Evolutionary conservation across 2,888 invertebrate genomes (phyloP), one percentile per base, ranked within the genome.

Genomic region (Odiellus spinosus): DNA sequence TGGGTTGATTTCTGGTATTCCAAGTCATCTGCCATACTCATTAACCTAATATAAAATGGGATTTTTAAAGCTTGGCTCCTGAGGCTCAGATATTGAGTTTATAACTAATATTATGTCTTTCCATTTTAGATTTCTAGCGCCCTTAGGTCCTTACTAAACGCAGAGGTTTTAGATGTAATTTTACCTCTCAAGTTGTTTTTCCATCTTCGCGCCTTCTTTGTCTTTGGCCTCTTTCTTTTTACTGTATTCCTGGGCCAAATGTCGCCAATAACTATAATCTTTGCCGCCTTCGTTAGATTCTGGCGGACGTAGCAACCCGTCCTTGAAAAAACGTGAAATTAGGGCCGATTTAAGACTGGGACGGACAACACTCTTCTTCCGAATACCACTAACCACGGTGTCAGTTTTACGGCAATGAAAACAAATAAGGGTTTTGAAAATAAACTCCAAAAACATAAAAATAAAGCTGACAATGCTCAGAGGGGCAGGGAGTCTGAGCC

Each of bases 401-500:
- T 26, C 26, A 8, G 26, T 26, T 26, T 26, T 26, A 26, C 26
- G 26, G 26, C 26, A 26, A 26, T 26, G 26, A 26, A 26, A 26
- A 26, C 26, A 26, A 26, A 26, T 26, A 26, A 26, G 26, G 5
- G 26, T 26, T 26, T 26, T 26, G 26, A 26, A 38, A 10, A 18
- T 38, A 15, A 15, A 38, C 18, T 38, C 38, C 15, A 38, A 38
- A 17, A 38, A 12, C 15, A 38, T 38, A 17, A 38, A 39, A 21
- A 53, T 3, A 36, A 55, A 57, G 43, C 57, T 57, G 42, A 57
- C 47, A 14, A 55, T 46, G 11, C 60, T 65, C 21, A 65, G 48
- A 6, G 65, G 65, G 12, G 65, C 61, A 1, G 65, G 65, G 1
- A 65, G 55, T 4, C 60, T 55, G 6, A 64, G 60, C 6, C 64